Evolutionary conservation across 2,797 vertebrate species (phyloP).

Genomic region (Poecilia picta): DNA sequence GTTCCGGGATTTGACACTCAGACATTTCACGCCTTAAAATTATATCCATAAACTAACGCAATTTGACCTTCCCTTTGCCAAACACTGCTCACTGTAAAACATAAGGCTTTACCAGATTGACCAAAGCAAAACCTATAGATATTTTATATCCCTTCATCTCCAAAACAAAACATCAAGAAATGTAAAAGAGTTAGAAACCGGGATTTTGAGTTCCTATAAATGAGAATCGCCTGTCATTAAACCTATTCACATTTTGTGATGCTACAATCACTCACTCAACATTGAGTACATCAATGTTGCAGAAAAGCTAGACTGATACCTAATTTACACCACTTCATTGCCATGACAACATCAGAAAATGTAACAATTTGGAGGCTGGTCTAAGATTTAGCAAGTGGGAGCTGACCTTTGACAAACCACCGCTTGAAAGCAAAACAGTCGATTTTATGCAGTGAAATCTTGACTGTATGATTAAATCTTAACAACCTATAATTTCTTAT

Average conservation of each 20-base stretch:
- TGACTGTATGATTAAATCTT: background rate
- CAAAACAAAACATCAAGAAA: background rate
- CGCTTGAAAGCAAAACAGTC: background rate
- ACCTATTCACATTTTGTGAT: background rate
- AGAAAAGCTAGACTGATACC: background rate
- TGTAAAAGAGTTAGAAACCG: background rate
- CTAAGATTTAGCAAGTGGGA: background rate
- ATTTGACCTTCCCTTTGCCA: background rate
- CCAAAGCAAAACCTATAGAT: too few relatives aligned
- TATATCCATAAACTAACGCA: background rate
- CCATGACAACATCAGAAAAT: background rate
- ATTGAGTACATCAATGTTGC: background rate
- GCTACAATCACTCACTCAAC: background rate
- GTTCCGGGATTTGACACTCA: background rate
- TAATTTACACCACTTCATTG: background rate
- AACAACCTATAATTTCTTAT: background rate
- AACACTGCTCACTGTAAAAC: background rate
- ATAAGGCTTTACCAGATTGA: background rate
- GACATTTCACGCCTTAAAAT: background rate
- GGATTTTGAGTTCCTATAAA: background rate
- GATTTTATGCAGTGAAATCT: background rate
- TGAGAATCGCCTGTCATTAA: background rate
- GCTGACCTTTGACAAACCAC: background rate
- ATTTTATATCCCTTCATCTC: background rate
- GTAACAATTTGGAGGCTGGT: background rate